Base-by-base conservation (phyloP, 2,113 vertebrate genomes). In the Myanophis thanlyinensis region DNA sequence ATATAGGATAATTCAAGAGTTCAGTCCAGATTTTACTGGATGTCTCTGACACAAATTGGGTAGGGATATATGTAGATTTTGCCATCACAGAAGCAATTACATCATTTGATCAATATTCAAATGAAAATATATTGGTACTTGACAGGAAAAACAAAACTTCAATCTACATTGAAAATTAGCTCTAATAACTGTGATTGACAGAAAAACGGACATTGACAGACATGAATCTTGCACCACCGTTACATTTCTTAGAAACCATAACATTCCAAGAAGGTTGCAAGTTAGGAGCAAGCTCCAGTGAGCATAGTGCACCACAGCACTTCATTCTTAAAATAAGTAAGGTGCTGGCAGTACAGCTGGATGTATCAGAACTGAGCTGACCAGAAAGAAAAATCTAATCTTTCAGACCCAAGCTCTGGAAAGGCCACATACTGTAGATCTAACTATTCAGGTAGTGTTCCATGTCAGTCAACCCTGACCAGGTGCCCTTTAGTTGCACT, bases 361-460 rank as follows among this genome's bases (percentile, higher is more conserved):
- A 90, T 18, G 59, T 93, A 90, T 84, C 52, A 96, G 86, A 96
- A 35, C 84, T 94, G 87, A 94, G 62, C 59, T 91, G 92, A 93
- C 86, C 90, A 85, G 56, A 73, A 92, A 95, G 52, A 95, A 95
- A 80, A 93, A 90, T 5, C 2, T 54, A 30, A 48, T 93, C 89
- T 85, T 95, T 94, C 85, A 85, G 44, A 95, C 49, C 91, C 90
- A 4, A 92, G 88, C 87, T 93, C 94, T 88, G 84, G 92, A 96
- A 96, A 97, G 96, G 94, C 94, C 94, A 92, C 90, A 62, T 0
- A 40, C 73, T 80, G 35, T 80, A 90, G n/a, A 94, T 92, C 56
- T 87, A 89, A 87, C 27, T 94, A 86, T 84, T 96, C 89, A 94
- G 23, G 47, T 91, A 93, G 93, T 94, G 95, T 94, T 80, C 73